Base-by-base conservation (phyloP, 2,113 vertebrate genomes). In the Pachyramphus minor region DNA sequence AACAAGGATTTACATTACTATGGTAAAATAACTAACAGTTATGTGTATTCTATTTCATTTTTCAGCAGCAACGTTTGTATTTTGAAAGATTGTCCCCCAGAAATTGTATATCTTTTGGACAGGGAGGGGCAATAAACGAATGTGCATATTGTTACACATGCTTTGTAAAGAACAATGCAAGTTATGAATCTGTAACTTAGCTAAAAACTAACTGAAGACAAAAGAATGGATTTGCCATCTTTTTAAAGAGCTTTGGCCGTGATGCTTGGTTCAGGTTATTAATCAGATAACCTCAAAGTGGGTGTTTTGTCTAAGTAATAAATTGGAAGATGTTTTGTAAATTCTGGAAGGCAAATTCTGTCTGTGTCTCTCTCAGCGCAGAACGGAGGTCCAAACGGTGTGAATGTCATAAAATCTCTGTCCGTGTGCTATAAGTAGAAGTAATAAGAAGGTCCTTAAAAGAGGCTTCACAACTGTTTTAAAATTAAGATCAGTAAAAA, bases 1-100 rank as follows among this genome's bases (percentile, higher is more conserved):
- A 89, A 91, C 87, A 83, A 96, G 84, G 84, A 96, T 95, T 97
- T 96, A 91, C 91, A 94, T 91, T 91, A 67, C 89, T 73, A 6
- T 14, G 22, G 81, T 55, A 95, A 96, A 97, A 96, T 96, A 94
- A 87, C 53, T 89, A 95, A 73, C 67, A 82, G 74, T 76, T 93
- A 79, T 73, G 45, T 93, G 35, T 76, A 91, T 87, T 95, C 64
- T 78, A 31, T 89, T 87, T 95, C 87, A 96, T 89, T 94, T 95
- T 96, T 93, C 75, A 91, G 55, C 84, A 83, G 33, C 50, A 90
- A 39, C 30, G 0, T 87, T 96, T 87, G 84, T 93, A 39, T 96
- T 91, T 95, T 91, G 87, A 97, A 93, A 71, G 93, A 55, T n/a
- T 69, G 45, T 66, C 78, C 68, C 87, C 85, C 78, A 76, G 87